phyloP scores from a whole-genome alignment of 2,888 invertebrate species.

The Perizoma flavofasciatum region DNA sequence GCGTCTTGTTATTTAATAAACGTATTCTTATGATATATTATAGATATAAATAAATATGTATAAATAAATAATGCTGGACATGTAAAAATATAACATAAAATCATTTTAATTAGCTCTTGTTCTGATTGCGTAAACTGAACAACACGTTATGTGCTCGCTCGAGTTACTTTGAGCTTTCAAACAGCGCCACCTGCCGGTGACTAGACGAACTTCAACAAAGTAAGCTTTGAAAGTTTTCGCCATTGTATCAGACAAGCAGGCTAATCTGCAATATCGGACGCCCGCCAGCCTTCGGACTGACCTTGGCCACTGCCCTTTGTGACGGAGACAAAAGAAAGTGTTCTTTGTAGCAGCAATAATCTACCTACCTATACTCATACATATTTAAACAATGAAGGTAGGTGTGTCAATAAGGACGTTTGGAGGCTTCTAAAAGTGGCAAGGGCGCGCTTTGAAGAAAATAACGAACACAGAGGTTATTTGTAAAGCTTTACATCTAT shows the following conservation, averaged over 20 bases:
- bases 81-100: no score
- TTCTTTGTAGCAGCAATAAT: slow-evolving; percentile 56
- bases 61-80: no score
- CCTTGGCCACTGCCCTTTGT: slow-evolving; percentile 72
- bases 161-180: not conserved
- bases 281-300: slow-evolving; percentile 55
- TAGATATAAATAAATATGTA: no score
- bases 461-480: slow-evolving; percentile 12
- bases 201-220: slow-evolving; percentile 31
- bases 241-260: slow-evolving; percentile 43
- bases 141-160: not conserved
- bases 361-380: slow-evolving; percentile 33
- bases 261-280: slow-evolving; percentile 68
- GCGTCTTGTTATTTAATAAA: no score
- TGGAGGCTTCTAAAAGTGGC: slow-evolving; percentile 23
- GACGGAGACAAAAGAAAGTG: slow-evolving; percentile 64
- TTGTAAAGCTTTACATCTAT: no score
- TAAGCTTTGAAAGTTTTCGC: slow-evolving; percentile 21
- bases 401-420: slow-evolving; percentile 36
- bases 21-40: no score
- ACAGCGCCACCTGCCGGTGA: slow-evolving; percentile 42
- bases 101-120: no score
- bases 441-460: slow-evolving; percentile 26
- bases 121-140: no score
- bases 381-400: slow-evolving; percentile 14